Conservation (phyloP, 2,888 invertebrate species). For the Liposcelis brunnea region DNA sequence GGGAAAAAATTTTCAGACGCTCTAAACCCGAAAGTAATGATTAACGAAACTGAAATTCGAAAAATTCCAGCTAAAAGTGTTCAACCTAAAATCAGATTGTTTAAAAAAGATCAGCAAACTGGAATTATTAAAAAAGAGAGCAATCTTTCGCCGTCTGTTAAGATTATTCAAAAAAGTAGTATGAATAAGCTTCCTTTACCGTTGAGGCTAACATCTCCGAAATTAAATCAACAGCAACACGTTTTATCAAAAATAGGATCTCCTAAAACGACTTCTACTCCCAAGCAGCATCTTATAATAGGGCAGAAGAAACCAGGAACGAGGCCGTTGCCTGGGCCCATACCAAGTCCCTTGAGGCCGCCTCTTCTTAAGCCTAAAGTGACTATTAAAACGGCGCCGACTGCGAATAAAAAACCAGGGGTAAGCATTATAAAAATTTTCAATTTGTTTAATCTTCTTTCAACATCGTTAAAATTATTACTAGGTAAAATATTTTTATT, state of each 20-base stretch:
- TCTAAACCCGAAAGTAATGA: not conserved
- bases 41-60: constrained; percentile 1
- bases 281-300: not conserved
- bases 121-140: not conserved
- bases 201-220: not conserved
- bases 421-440: not conserved
- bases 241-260: too few relatives aligned
- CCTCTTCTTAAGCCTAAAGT: constrained; percentile 1
- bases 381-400: not conserved
- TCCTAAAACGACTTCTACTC: too few relatives aligned
- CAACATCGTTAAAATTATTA: not conserved
- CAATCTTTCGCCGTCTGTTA: not conserved
- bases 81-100: not conserved
- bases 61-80: constrained; percentile 1
- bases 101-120: not conserved
- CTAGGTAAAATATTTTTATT: not conserved
- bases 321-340: constrained; percentile 1
- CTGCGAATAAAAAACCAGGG: not conserved
- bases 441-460: not conserved
- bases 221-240: not conserved
- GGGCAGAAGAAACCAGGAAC: not conserved
- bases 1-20: not conserved
- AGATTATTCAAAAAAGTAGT: not conserved
- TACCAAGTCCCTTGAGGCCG: constrained; percentile 6
- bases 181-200: not conserved